Conservation (phyloP, 1,140 invertebrate species). For the Leptinotarsa undecemlineata region DNA sequence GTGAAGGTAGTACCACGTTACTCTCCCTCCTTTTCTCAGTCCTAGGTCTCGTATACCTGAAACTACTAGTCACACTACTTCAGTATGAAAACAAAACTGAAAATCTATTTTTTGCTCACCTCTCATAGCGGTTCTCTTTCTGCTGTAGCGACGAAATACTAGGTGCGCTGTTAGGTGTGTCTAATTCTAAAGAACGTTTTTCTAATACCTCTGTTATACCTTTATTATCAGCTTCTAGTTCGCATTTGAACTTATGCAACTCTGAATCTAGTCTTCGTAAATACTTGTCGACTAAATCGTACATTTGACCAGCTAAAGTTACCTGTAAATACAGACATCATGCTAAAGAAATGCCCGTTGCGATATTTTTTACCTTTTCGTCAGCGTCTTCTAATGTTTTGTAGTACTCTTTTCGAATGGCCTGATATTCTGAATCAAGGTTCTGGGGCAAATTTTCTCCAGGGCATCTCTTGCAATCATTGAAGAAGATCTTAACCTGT, state of each 20-base stretch:
- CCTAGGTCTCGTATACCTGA: slow-evolving; percentile 45
- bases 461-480: slow-evolving; percentile 72
- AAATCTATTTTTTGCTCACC: slow-evolving; percentile 32
- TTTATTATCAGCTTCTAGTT: slow-evolving; percentile 96
- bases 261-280: slow-evolving; percentile 91
- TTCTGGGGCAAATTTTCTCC: slow-evolving; percentile 70
- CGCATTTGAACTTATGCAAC: slow-evolving; percentile 96
- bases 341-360: no score
- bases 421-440: slow-evolving; percentile 82
- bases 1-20: slow-evolving; percentile 41
- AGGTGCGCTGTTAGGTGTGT: slow-evolving; percentile 63
- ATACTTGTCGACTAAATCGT: slow-evolving; percentile 93
- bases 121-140: slow-evolving; percentile 60
- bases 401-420: slow-evolving; percentile 86
- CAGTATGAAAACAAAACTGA: background rate
- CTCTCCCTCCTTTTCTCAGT: slow-evolving; percentile 52
- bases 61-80: slow-evolving; percentile 30
- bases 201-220: slow-evolving; percentile 96
- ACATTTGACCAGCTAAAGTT: slow-evolving; percentile 90
- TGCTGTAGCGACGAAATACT: slow-evolving; percentile 53
- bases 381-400: slow-evolving; percentile 92
- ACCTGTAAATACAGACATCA: slow-evolving; percentile 57
- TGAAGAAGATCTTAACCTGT: slow-evolving; percentile 85
- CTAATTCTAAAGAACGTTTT: slow-evolving; percentile 83
- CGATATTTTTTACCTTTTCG: slow-evolving; percentile 64